phyloP scores from a whole-genome alignment of 1,140 invertebrate species.

The Hylyphantes graminicola region DNA sequence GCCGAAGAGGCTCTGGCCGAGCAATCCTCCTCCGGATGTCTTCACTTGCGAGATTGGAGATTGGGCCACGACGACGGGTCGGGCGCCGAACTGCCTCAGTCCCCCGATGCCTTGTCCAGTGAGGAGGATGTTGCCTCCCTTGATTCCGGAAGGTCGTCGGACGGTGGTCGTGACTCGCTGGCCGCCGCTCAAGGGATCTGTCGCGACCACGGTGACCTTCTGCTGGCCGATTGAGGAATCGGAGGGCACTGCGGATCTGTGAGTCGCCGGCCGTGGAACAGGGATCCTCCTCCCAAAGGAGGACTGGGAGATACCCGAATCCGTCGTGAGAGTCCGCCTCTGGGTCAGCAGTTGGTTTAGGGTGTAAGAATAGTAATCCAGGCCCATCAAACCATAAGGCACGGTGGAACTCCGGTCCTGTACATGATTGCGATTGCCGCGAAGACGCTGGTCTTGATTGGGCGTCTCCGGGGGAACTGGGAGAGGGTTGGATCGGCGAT shows the following conservation, averaged over 20 bases:
- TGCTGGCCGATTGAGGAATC: slow-evolving; percentile 19
- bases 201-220: slow-evolving; percentile 26
- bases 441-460: slow-evolving; percentile 26
- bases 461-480: slow-evolving; percentile 32
- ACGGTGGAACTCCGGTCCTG: slow-evolving; percentile 39
- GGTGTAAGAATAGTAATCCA: slow-evolving; percentile 53
- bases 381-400: slow-evolving; percentile 43
- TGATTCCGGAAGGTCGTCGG: background rate
- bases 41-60: slow-evolving; percentile 17
- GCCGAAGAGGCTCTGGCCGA: background rate
- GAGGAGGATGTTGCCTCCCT: slow-evolving; percentile 46
- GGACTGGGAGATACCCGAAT: slow-evolving; percentile 31
- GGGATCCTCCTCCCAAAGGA: slow-evolving; percentile 24
- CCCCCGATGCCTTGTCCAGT: slow-evolving; percentile 8
- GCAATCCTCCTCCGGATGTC: background rate
- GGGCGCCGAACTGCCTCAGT: slow-evolving; percentile 1
- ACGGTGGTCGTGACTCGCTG: slow-evolving; percentile 25
- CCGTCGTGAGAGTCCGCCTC: slow-evolving; percentile 8
- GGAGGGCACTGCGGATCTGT: slow-evolving; percentile 7
- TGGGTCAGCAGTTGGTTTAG: slow-evolving; percentile 22
- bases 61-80: background rate
- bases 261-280: slow-evolving; percentile 46
- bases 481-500: slow-evolving; percentile 5
- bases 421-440: slow-evolving; percentile 23
- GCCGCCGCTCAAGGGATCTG: slow-evolving; percentile 9